Evolutionary conservation across 2,113 vertebrate genomes (phyloP).

Genomic region (Vireo altiloquus): DNA sequence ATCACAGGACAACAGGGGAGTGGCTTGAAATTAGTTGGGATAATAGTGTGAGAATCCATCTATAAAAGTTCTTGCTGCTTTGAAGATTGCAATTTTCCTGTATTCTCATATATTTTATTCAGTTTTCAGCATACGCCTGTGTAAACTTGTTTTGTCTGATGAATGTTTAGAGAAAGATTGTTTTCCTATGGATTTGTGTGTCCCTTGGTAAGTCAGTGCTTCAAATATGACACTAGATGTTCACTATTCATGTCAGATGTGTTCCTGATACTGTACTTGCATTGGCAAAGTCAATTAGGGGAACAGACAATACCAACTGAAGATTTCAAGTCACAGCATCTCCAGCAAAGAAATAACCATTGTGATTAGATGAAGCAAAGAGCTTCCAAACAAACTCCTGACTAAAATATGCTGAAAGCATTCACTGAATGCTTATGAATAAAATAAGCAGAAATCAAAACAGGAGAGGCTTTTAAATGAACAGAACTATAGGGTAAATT

Average conservation of each 20-base stretch:
- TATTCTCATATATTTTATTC: not conserved
- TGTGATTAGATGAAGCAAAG: not conserved
- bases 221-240: not conserved
- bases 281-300: not conserved
- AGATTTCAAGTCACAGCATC: not conserved
- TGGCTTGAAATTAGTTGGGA: not conserved
- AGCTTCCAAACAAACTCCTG: not conserved
- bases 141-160: not conserved
- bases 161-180: not conserved
- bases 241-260: not conserved
- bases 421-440: not conserved
- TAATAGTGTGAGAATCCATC: not conserved
- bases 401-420: not conserved
- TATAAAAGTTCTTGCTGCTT: not conserved
- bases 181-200: not conserved
- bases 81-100: not conserved
- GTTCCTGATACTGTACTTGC: not conserved
- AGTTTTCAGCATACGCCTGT: not conserved
- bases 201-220: not conserved
- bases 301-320: not conserved
- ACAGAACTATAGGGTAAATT: constrained; percentile 2
- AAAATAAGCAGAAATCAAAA: not conserved
- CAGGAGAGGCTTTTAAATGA: not conserved
- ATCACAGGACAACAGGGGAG: not conserved
- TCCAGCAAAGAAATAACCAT: not conserved